A percentile compares a stretch with the other conserved stretches of the same genome.
Conservation (phyloP, 2,888 invertebrate genomes). For the Linyphia triangularis region DNA sequence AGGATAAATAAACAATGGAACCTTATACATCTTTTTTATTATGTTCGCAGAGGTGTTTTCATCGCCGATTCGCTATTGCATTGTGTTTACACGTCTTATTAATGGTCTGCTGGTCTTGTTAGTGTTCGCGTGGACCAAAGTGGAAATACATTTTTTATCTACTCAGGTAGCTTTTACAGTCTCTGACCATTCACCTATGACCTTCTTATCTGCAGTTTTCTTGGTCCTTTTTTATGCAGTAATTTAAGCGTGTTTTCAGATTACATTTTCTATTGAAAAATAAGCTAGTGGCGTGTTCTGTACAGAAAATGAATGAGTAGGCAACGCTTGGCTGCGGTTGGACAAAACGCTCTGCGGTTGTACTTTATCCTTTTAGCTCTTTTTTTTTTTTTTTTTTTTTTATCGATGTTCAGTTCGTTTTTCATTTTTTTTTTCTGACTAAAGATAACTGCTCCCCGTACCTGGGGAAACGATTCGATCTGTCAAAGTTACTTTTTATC, state of each 20-base stretch:
- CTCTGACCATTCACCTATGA: slow-evolving; percentile 24
- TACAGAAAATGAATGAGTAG: not conserved
- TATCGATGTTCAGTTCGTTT: not conserved
- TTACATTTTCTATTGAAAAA: not conserved
- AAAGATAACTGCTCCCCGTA: slow-evolving; percentile 54
- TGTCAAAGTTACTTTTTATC: slow-evolving; percentile 39
- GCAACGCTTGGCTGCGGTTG: slow-evolving; percentile 40
- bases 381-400: slow-evolving; percentile 20
- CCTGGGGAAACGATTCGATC: slow-evolving; percentile 52
- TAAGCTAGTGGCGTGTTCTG: not conserved
- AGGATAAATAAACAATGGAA: slow-evolving; percentile 59
- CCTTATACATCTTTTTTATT: slow-evolving; percentile 16
- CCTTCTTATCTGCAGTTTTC: slow-evolving; percentile 18
- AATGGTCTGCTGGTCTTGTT: slow-evolving; percentile 36
- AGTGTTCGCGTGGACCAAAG: slow-evolving; percentile 7
- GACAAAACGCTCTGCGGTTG: slow-evolving; percentile 28
- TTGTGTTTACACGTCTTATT: slow-evolving; percentile 43
- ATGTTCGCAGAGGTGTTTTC: slow-evolving; percentile 20
- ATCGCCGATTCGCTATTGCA: slow-evolving; percentile 7
- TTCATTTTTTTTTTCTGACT: not conserved
- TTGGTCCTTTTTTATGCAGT: not conserved
- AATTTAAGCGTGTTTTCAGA: not conserved
- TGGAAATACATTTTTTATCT: slow-evolving; percentile 32
- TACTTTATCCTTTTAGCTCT: not conserved
- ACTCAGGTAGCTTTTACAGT: not conserved